Evolutionary conservation across 2,113 vertebrate genomes (phyloP).

Genomic region (Charina bottae): DNA sequence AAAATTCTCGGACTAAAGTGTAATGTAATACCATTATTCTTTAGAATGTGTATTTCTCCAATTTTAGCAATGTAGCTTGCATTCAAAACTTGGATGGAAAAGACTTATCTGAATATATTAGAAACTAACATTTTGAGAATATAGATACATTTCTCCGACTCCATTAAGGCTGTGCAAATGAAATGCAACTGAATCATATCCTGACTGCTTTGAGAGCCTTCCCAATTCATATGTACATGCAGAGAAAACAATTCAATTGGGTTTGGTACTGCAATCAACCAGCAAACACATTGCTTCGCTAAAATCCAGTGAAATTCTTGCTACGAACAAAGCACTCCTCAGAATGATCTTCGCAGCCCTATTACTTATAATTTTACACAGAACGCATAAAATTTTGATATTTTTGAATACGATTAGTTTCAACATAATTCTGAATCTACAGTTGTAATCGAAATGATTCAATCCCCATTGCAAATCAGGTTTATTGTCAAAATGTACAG

Average conservation of each 20-base stretch:
- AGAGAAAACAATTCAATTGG: neutral
- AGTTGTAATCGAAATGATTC: too few relatives aligned
- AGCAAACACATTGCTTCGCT: neutral
- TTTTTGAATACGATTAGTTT: neutral
- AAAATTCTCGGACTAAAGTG: too few relatives aligned
- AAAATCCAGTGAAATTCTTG: neutral
- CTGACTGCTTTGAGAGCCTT: neutral
- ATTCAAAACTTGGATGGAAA: neutral
- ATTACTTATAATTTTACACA: neutral
- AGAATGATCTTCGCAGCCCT: neutral
- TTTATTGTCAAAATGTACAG: too few relatives aligned
- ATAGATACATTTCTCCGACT: neutral
- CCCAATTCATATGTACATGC: neutral
- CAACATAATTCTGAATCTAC: neutral
- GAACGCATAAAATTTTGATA: neutral
- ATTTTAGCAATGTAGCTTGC: neutral
- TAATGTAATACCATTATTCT: neutral
- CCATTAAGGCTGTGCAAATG: neutral
- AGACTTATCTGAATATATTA: neutral
- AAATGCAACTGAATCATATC: neutral
- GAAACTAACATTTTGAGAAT: neutral
- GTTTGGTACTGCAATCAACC: neutral
- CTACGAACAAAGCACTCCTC: neutral
- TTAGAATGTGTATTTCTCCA: neutral
- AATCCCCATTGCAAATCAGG: too few relatives aligned